These are phyloP conservation scores for Amia ocellicauda DNA, from an alignment of 2,113 vertebrate genomes.

Conservation along the genomic window DNA sequence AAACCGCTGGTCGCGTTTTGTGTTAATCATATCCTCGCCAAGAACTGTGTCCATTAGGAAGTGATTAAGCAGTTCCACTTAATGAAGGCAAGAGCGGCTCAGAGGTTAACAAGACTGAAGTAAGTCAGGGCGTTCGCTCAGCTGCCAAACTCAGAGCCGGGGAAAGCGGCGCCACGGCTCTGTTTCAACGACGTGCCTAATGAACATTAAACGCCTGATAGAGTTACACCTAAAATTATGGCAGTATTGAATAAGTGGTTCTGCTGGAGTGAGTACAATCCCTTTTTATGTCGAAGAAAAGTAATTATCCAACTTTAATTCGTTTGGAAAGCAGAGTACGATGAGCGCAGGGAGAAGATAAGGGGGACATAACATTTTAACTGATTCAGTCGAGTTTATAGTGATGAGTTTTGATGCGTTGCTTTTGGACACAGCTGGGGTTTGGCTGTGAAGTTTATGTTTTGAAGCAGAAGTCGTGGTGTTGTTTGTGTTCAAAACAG, in stretches of 20 bases:
- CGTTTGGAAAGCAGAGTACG: no score
- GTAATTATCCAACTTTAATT: no score
- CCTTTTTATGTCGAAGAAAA: conserved; percentile 31
- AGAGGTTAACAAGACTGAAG: conserved; percentile 46
- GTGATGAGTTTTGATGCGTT: no score
- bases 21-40: conserved; percentile 43
- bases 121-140: conserved; percentile 26
- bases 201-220: conserved; percentile 26
- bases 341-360: no score
- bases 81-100: conserved; percentile 49
- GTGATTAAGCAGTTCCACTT: conserved; percentile 33
- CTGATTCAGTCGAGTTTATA: no score
- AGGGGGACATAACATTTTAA: no score
- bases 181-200: conserved; percentile 28
- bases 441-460: no score
- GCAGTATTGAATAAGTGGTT: conserved; percentile 31
- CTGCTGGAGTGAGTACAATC: conserved; percentile 12
- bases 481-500: no score
- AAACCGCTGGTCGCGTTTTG: conserved; percentile 19
- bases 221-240: conserved; percentile 20
- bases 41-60: conserved; percentile 49
- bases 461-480: no score
- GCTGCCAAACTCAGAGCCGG: conserved; percentile 25
- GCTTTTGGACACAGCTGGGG: no score
- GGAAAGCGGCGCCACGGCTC: conserved; percentile 22